A percentile compares a stretch with the other conserved stretches of the same genome.
These are phyloP conservation scores for Margaritifera margaritifera DNA, from an alignment of 2,888 invertebrate genomes.

Conservation along the genomic window DNA sequence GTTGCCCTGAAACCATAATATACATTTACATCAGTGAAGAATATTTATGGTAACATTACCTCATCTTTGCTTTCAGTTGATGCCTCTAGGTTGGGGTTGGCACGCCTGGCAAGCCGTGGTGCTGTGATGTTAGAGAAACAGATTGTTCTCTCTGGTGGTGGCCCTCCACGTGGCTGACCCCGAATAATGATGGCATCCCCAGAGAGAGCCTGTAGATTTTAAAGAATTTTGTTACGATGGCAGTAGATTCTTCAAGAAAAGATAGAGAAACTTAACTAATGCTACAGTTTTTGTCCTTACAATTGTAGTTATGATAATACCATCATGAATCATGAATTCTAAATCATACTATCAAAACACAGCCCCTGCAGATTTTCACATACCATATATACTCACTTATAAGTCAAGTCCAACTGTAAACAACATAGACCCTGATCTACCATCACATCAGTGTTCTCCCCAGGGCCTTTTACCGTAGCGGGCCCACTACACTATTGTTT, in stretches of 20 bases:
- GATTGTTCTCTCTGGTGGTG: constrained; percentile 92
- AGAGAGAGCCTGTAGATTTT: constrained; percentile 84
- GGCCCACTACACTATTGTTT: too few species aligned
- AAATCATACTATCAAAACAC: too few species aligned
- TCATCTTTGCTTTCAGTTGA: constrained; percentile 72
- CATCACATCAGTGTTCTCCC: too few species aligned
- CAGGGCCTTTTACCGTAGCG: too few species aligned
- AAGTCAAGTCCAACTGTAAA: too few species aligned
- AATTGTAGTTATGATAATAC: neutral
- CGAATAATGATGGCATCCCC: constrained; percentile 96
- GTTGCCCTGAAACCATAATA: too few species aligned
- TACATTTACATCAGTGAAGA: neutral
- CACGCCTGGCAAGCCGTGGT: constrained; percentile 89
- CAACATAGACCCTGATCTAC: too few species aligned
- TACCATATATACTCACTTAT: too few species aligned
- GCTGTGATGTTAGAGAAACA: constrained; percentile 92
- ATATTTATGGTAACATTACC: constrained; percentile 49
- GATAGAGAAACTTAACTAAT: neutral
- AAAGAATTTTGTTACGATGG: neutral
- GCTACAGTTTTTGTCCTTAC: neutral
- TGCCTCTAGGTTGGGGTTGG: constrained; percentile 75
- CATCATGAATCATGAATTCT: neutral
- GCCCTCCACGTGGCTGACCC: constrained; percentile 83
- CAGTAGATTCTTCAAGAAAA: neutral
- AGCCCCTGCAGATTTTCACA: too few species aligned